Evolutionary conservation across 2,888 invertebrate genomes (phyloP), one percentile per base, ranked within the genome.

Genomic region (Oscheius onirici): DNA sequence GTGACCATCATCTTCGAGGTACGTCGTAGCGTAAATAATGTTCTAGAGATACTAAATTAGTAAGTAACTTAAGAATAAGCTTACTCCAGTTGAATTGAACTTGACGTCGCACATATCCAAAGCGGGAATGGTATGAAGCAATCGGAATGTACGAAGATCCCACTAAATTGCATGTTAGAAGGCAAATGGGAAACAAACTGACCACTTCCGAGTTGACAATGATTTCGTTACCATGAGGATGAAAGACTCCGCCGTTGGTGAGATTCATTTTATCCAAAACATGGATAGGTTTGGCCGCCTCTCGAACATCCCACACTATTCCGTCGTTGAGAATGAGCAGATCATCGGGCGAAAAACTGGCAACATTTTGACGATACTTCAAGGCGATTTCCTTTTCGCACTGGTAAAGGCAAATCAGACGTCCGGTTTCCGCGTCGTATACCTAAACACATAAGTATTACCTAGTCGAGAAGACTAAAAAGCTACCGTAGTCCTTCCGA

Each of bases 181-280:
- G 20, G 52, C 8, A 10, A 20, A 43, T n/a, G 10, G n/a, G 20
- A 49, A 71, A 10, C 17, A 17, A 24, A 60, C 89, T 84, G 87
- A 90, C 90, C 78, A 91, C 95, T 91, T 99, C 97, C 0, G 96
- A 95, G 88, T 97, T 97, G 69, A 97, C 95, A 85, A 99, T 94
- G 49, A 96, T 94, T 69, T 84, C 83, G 34, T 75, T 75, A 8
- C 83, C 83, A 58, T 81, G 80, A 6, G 86, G 86, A 74, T 86
- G 85, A 70, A 85, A 85, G 17, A 73, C 67, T 15, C 83, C 85
- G 28, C 76, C 74, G 17, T 60, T 24, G 0, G 69, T 61, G 8
- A 17, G n/a, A 90, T 97, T 97, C 43, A 99, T 91, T 89, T 97
- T 97, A 89, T 99, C 99, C 88, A 99, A 94, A 88, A 97, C 96